Evolutionary conservation across 23 tunicate genomes (phyloP), one percentile per base, ranked within the genome.

Genomic region (Clavelina lepadiformis): DNA sequence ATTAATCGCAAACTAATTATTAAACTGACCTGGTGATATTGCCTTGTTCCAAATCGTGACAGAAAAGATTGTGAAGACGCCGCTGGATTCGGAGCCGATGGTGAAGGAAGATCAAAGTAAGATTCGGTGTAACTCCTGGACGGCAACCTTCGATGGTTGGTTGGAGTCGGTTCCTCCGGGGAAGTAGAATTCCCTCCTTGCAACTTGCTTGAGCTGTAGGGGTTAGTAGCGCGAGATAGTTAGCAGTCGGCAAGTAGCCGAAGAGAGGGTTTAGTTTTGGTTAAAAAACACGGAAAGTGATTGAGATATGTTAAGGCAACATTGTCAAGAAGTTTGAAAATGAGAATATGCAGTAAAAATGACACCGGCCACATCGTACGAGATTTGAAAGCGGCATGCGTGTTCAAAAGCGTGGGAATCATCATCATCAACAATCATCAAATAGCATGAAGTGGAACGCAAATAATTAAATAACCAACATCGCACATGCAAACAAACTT

Each of bases 21-120:
- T 29, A 30, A 66, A 68, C 61, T 53, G 34, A 71, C 87, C 72
- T 71, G 87, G 33, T 80, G 87, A 63, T 80, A 80, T 45, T 80
- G 74, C 3, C 87, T 78, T 33, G 62, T 52, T 31, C 49, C 41
- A 41, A 61, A 63, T 26, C 80, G 49, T 11, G 74, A 30, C 13
- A 82, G 68, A 45, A 50, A 78, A 5, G 72, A 35, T 13, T 61
- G 54, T 20, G 74, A 23, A 22, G 74, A 6, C 51, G 31, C 45
- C 21, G 56, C 2, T 32, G 80, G 28, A 41, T 38, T 37, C 7
- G 72, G 63, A 44, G 41, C 50, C 30, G 2, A 21, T 65, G 20
- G 80, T 23, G 31, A 78, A 7, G 8, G 58, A 30, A 4, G 61
- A 7, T 68, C 38, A 37, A 78, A 46, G 51, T 57, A 78, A 8